Base-by-base conservation (phyloP, 2,113 vertebrate species). In the Zingel zingel region DNA sequence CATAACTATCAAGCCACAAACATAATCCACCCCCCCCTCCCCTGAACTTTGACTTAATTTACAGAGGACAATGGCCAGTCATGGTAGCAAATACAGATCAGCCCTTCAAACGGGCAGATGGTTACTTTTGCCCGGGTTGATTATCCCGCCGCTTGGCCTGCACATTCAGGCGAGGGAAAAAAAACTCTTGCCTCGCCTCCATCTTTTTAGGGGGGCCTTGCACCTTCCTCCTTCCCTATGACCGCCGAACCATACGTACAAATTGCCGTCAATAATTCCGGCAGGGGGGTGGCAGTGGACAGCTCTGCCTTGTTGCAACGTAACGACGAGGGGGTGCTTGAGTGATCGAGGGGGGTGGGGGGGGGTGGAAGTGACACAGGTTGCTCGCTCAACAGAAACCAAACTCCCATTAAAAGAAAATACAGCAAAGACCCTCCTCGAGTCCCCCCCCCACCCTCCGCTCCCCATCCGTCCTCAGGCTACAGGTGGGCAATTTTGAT, bases 401-500 rank as follows among this genome's bases (percentile, higher is more conserved):
- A 79, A 11, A 59, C 81, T 81, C 79, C 82, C 74, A 86, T 85
- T 92, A 89, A 83, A 82, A 71, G 77, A 51, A 74, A 71, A 83
- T 57, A 71, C 76, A 74, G 76, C 57, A 19, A 75, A 80, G 72
- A 77, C 51, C 66, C 25, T 67, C 67, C 11, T 61, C 1, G 27
- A 68, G 47, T 53, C 10, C 30, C 75, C 15, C 21, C 23, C 12
- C 45, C 43, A 23, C 45, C 27, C 27, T 43, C 15, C 39, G 51
- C 27, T 50, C 19, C 59, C n/a, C 63, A 1, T 36, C 36, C 75
- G 81, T 83, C 84, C 81, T 87, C 70, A n/a, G 86, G 89, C 94
- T 96, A 95, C 95, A 95, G 94, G 95, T 95, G 93, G 93, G 92
- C 86, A 93, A 92, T 94, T 95, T 92, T 92, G 89, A 85, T 66